phyloP scores from a whole-genome alignment of 2,888 invertebrate species.

The Anarsia innoxiella region DNA sequence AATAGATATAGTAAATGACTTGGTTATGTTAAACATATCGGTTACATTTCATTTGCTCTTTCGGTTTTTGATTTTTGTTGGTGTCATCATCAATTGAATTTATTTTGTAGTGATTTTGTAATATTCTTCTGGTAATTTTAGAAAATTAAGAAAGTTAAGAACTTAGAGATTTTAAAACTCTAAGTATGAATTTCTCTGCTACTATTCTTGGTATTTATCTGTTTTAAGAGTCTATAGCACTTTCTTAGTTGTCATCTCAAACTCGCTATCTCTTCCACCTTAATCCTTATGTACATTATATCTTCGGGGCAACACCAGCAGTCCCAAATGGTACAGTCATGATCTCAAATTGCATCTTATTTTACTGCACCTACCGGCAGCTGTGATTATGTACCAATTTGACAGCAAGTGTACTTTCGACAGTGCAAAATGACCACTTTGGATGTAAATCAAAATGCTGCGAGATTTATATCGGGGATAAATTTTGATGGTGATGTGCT shows the following conservation, averaged over 20 bases:
- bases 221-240: background rate
- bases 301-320: slow-evolving; percentile 46
- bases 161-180: background rate
- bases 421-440: slow-evolving; percentile 13
- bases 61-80: no score
- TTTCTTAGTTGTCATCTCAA: background rate
- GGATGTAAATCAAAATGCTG: slow-evolving; percentile 13
- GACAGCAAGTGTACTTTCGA: slow-evolving; percentile 31
- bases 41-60: no score
- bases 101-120: background rate
- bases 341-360: slow-evolving; percentile 64
- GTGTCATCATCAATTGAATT: background rate
- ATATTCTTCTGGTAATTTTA: background rate
- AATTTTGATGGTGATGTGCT: background rate
- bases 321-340: slow-evolving; percentile 58
- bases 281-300: slow-evolving; percentile 16
- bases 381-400: slow-evolving; percentile 56
- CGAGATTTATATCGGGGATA: slow-evolving; percentile 3
- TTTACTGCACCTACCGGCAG: slow-evolving; percentile 49
- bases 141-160: background rate
- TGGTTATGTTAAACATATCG: no score
- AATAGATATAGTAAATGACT: no score
- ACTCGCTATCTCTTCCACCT: background rate
- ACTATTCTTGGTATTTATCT: background rate
- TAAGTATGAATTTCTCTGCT: background rate